Percentiles rank a stretch among this genome's conserved stretches.
Evolutionary conservation across 2,888 invertebrate species (phyloP).

Genomic region (Dasypolia templi): DNA sequence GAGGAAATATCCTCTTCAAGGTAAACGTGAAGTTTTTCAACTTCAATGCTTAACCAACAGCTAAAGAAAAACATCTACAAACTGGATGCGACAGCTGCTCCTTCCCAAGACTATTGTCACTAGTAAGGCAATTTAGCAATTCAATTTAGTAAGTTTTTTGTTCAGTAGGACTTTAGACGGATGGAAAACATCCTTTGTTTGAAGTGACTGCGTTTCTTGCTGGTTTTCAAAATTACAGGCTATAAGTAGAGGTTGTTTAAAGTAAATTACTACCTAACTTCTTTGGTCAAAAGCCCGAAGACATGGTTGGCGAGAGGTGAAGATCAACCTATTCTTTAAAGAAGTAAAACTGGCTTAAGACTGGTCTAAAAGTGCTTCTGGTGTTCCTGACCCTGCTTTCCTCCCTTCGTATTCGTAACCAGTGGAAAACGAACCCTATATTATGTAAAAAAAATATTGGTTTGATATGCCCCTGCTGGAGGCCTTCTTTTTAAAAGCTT

Average conservation of each 20-base stretch:
- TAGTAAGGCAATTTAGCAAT: constrained; percentile 46
- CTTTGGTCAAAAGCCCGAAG: too few species aligned
- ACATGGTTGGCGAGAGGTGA: too few species aligned
- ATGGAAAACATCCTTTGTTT: constrained; percentile 36
- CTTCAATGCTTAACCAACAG: constrained; percentile 18
- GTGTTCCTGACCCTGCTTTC: too few species aligned
- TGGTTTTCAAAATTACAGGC: constrained; percentile 1
- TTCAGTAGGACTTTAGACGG: constrained; percentile 27
- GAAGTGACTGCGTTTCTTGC: constrained; percentile 21
- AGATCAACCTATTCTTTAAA: too few species aligned
- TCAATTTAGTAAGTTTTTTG: constrained; percentile 50
- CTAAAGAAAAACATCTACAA: constrained; percentile 31
- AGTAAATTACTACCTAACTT: background rate
- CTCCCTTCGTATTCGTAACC: too few species aligned
- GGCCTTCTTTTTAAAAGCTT: too few species aligned
- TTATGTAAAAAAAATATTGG: too few species aligned
- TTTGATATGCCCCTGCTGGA: too few species aligned
- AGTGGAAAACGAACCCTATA: too few species aligned
- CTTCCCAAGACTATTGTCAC: constrained; percentile 50
- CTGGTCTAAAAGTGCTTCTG: too few species aligned
- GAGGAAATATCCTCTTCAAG: background rate
- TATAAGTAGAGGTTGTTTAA: background rate
- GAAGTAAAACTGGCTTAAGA: too few species aligned
- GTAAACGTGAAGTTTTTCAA: constrained; percentile 23
- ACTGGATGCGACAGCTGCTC: constrained; percentile 45